A percentile compares a stretch with the other conserved stretches of the same genome.
Conservation (phyloP, 2,888 invertebrate genomes). For the Lysandra coridon region DNA sequence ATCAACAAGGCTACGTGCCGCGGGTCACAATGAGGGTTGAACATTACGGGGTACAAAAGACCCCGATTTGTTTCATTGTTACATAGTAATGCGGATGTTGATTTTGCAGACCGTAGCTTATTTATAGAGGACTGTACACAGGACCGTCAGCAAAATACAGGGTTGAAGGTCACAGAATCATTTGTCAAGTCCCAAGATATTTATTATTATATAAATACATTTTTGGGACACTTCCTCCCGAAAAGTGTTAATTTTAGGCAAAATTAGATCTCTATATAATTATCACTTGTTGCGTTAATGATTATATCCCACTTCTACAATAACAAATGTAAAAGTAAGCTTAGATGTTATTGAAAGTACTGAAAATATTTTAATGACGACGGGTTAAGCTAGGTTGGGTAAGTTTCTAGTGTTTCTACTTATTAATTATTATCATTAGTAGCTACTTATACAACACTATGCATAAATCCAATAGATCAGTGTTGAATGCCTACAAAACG, state of each 20-base stretch:
- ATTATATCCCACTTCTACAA: not conserved
- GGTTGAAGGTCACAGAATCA: not conserved
- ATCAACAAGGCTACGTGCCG: not conserved
- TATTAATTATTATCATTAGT: no score
- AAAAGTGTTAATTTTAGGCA: not conserved
- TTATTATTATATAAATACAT: not conserved
- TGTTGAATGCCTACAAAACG: no score
- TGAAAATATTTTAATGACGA: no score
- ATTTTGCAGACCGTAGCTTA: slow-evolving; percentile 20
- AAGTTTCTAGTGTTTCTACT: no score
- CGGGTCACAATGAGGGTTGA: slow-evolving; percentile 9
- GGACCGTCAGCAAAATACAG: slow-evolving; percentile 37
- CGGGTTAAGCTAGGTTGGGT: no score
- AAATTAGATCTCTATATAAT: not conserved
- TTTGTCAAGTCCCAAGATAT: not conserved
- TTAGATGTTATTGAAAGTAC: no score
- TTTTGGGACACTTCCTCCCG: not conserved
- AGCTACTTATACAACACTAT: no score
- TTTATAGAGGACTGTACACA: slow-evolving; percentile 20
- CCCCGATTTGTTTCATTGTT: slow-evolving; percentile 19
- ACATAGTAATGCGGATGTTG: slow-evolving; percentile 12
- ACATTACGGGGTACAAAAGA: slow-evolving; percentile 19
- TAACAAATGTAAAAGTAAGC: no score
- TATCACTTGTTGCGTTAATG: not conserved
- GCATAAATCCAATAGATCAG: no score